Conservation (phyloP, 2,888 invertebrate genomes). For the Agrenia bidenticulata region DNA sequence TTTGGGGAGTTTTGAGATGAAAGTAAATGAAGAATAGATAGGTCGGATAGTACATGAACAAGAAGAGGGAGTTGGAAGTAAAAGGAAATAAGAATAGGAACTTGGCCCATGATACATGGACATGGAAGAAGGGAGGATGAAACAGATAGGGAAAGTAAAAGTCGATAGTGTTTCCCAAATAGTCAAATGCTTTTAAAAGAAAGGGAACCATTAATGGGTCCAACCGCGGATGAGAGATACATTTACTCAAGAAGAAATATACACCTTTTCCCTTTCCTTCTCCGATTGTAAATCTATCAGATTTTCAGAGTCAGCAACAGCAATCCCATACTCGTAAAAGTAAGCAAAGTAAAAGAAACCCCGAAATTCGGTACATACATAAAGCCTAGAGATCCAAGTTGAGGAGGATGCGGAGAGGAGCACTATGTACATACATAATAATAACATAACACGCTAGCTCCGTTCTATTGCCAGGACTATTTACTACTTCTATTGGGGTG, state of each 20-base stretch:
- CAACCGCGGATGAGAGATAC: constrained; percentile 37
- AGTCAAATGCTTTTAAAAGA: constrained; percentile 54
- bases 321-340: no score
- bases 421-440: neutral
- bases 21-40: constrained; percentile 16
- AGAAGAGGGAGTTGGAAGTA: constrained; percentile 2
- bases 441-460: no score
- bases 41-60: neutral
- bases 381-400: no score
- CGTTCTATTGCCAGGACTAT: no score
- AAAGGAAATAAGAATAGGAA: neutral
- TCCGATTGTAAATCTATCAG: constrained; percentile 50
- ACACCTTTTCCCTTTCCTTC: constrained; percentile 24
- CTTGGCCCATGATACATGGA: constrained; percentile 12
- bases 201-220: constrained; percentile 52
- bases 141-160: constrained; percentile 38
- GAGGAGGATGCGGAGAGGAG: neutral
- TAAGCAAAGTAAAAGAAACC: no score
- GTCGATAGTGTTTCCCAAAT: constrained; percentile 53
- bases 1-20: constrained; percentile 22
- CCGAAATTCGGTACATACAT: no score
- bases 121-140: constrained; percentile 16
- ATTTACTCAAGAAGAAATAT: constrained; percentile 40
- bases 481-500: constrained; percentile 24
- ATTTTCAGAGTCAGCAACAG: constrained; percentile 32